Base-by-base conservation (phyloP, 2,888 invertebrate genomes). In the Nephrocerus scutellatus region DNA sequence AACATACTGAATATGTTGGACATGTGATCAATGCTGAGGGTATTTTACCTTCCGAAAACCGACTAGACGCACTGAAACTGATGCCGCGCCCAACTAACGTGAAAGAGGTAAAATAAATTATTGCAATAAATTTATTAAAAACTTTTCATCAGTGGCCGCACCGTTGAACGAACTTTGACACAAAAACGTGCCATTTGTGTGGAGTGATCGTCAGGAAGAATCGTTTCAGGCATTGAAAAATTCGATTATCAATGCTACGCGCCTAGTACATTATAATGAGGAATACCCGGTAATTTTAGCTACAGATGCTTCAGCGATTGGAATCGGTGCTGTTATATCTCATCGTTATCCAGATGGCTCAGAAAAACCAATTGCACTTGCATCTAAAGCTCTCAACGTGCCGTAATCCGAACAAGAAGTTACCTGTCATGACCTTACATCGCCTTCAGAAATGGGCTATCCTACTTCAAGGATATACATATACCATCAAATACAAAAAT, bases 71-170 rank as follows among this genome's bases (percentile, higher is more conserved):
- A n/a, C n/a, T n/a, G n/a, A n/a, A n/a, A n/a, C n/a, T n/a, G n/a
- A n/a, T n/a, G n/a, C n/a, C n/a, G n/a, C n/a, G n/a, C n/a, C n/a
- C n/a, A n/a, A n/a, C n/a, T n/a, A n/a, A n/a, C n/a, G n/a, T n/a
- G n/a, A n/a, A n/a, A n/a, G n/a, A n/a, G 36, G 45, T 13, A 45
- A 49, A 10, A 46, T 56, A 26, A 48, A 48, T 15, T 47, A 42
- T 24, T 50, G 48, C 20, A 38, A 39, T 26, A 41, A 36, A 19
- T 51, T 46, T 30, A 37, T 47, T 4, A 25, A 35, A 13, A 39
- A 48, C 29, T 39, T 38, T 25, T 39, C 44, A 0, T 18, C 28
- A 28, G 19, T 33, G 22, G 39, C 41, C 5, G 44, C 41, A 20
- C 37, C 37, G 6, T 24, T 45, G 4, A 41, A 41, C 8, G 38